phyloP scores from a whole-genome alignment of 2,797 vertebrate genomes.

The Sebastes hubbsi region DNA sequence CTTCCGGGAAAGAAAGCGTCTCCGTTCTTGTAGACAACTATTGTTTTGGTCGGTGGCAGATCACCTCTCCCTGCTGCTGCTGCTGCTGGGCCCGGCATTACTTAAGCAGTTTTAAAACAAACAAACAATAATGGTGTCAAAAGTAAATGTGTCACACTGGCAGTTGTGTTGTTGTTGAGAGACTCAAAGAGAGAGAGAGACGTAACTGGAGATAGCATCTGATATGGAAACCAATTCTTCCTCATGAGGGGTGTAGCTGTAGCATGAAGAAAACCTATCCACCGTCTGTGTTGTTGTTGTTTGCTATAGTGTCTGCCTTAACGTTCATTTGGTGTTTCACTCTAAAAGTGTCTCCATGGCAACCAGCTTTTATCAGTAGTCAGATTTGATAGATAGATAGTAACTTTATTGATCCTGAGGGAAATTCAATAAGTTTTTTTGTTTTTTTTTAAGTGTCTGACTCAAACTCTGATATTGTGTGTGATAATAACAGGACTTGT shows the following conservation, averaged over 20 bases:
- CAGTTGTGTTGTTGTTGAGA: neutral
- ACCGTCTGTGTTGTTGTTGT: neutral
- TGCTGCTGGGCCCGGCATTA: conserved; percentile 12
- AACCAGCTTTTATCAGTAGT: neutral
- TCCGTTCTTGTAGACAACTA: conserved; percentile 82
- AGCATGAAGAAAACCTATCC: conserved; percentile 37
- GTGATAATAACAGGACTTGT: neutral
- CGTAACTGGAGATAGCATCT: conserved; percentile 57
- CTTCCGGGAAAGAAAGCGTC: conserved; percentile 79
- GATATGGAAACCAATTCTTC: conserved; percentile 52
- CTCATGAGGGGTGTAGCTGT: conserved; percentile 33
- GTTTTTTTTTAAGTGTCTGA: neutral
- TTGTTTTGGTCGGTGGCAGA: conserved; percentile 68
- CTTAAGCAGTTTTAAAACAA: neutral
- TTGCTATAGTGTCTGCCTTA: neutral
- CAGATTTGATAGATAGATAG: too few relatives aligned
- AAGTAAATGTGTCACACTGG: conserved; percentile 14
- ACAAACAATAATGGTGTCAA: conserved; percentile 1
- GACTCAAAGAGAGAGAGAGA: conserved; percentile 4
- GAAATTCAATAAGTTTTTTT: too few relatives aligned
- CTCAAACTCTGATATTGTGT: neutral
- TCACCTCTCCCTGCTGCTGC: neutral
- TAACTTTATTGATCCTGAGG: too few relatives aligned
- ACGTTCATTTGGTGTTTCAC: neutral
- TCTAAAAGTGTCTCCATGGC: conserved; percentile 12